Evolutionary conservation across 2,797 vertebrate genomes (phyloP).

Genomic region (Aulostomus chinensis): DNA sequence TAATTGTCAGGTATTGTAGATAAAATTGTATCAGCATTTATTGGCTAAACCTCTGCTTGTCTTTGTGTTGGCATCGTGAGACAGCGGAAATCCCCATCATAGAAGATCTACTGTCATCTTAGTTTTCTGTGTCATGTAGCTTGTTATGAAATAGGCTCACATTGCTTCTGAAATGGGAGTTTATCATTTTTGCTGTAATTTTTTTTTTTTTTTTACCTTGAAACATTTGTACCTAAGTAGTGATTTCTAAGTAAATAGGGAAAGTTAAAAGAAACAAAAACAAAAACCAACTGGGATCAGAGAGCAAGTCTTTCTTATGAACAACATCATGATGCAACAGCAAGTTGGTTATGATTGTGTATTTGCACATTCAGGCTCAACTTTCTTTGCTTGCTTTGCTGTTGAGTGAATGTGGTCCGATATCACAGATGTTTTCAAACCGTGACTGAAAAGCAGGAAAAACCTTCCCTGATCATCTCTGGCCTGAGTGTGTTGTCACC

Average conservation of each 20-base stretch:
- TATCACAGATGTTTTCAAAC: slow-evolving; percentile 29
- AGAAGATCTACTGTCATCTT: slow-evolving; percentile 47
- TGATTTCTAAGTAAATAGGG: slow-evolving; percentile 16
- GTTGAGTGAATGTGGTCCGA: slow-evolving; percentile 44
- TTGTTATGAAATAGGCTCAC: slow-evolving; percentile 30
- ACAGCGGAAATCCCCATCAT: slow-evolving; percentile 18
- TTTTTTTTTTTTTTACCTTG: slow-evolving; percentile 24
- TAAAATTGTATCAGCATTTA: slow-evolving; percentile 20
- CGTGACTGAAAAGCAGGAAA: slow-evolving; percentile 23
- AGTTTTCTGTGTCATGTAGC: slow-evolving; percentile 34
- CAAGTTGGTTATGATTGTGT: slow-evolving; percentile 19
- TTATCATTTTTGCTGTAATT: slow-evolving; percentile 37
- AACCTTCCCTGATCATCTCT: slow-evolving; percentile 20
- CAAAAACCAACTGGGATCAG: slow-evolving; percentile 30
- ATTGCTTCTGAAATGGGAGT: slow-evolving; percentile 42
- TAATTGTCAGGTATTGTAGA: slow-evolving; percentile 44
- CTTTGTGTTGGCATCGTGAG: slow-evolving; percentile 22
- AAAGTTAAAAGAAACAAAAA: slow-evolving; percentile 15
- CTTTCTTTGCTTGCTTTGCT: slow-evolving; percentile 23
- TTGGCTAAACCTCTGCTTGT: slow-evolving; percentile 11
- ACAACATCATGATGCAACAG: slow-evolving; percentile 25
- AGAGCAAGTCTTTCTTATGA: slow-evolving; percentile 7
- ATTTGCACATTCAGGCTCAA: slow-evolving; percentile 17
- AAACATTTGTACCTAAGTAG: slow-evolving; percentile 13
- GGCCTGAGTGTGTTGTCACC: slow-evolving; percentile 54